Percentiles rank a stretch among this genome's conserved stretches.
Evolutionary conservation across 2,113 vertebrate genomes (phyloP).

Genomic region (Eonycteris spelaea): DNA sequence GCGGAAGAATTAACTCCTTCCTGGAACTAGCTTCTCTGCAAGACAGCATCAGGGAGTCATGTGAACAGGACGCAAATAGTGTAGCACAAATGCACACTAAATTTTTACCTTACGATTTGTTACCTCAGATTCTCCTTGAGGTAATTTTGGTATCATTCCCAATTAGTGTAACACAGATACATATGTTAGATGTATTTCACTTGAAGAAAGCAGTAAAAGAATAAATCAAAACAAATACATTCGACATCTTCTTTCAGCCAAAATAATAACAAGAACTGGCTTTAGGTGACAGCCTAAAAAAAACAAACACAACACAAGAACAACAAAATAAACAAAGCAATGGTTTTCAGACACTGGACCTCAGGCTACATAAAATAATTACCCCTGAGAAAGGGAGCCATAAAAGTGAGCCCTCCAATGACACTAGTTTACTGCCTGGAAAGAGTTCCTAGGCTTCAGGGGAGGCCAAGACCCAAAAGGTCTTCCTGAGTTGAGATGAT

Average conservation of each 20-base stretch:
- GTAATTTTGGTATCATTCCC: not conserved
- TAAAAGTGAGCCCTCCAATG: not conserved
- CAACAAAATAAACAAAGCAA: not conserved
- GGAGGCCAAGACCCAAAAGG: not conserved
- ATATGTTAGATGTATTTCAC: not conserved
- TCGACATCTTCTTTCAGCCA: not conserved
- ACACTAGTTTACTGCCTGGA: not conserved
- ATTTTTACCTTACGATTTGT: not conserved
- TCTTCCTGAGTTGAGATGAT: not conserved
- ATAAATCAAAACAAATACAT: not conserved
- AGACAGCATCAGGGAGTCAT: not conserved
- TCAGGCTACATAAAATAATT: not conserved
- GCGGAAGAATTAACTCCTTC: slow-evolving; percentile 23
- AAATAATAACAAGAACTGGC: not conserved
- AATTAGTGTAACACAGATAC: not conserved
- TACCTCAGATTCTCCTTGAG: not conserved
- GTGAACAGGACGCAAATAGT: not conserved
- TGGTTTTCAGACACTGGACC: not conserved
- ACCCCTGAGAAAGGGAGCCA: not conserved
- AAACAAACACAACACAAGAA: not conserved
- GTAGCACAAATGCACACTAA: not conserved
- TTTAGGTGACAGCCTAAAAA: not conserved
- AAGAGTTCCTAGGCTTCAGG: not conserved
- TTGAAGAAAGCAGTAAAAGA: not conserved
- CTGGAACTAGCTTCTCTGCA: not conserved